Evolutionary conservation across 2,888 invertebrate species (phyloP), one percentile per base, ranked within the genome.

Genomic region (Caenorhabditis sp.): DNA sequence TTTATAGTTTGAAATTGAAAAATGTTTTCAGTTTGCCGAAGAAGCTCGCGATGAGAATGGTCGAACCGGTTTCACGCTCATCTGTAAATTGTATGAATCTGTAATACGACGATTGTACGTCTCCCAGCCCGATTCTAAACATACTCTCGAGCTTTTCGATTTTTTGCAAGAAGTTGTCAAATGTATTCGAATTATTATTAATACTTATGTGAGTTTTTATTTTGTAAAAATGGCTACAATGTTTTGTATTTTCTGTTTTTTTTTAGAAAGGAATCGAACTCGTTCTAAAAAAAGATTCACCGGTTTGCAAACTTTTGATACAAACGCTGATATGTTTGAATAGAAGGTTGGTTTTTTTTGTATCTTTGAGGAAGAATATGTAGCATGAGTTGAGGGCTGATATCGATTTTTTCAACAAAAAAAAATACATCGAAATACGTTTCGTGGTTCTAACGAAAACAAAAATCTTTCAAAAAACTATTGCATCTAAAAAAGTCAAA

Each of bases 171-270:
- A 74, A 58, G 52, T 77, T 52, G 78, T 81, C 26, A 64, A 67
- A 43, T 75, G 77, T 56, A 64, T 80, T 17, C 67, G 77, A 27
- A 62, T 67, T 14, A 78, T 81, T 27, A 63, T 76, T 25, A 81
- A 81, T 54, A 79, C 78, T 23, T 74, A 71, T 63, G 81, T 79
- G 52, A 67, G 81, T 70, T 53, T 49, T 60, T n/a, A 10, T 25
- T 61, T 50, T 21, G 10, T 3, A 4, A 50, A 26, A 61, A 8
- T 36, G 23, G 36, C 4, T 52, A 57, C 8, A 59, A 57, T 57
- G 25, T 52, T 59, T 17, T 12, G 25, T 4, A 27, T 58, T 31
- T n/a, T 59, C 14, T 12, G 25, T 4, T 49, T 58, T 31, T n/a
- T 70, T 79, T 38, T 53, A 80, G 80, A 52, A 54, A 7, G 80